Base-by-base conservation (phyloP, 2,888 invertebrate genomes). In the Zaprionus obscuricornis region DNA sequence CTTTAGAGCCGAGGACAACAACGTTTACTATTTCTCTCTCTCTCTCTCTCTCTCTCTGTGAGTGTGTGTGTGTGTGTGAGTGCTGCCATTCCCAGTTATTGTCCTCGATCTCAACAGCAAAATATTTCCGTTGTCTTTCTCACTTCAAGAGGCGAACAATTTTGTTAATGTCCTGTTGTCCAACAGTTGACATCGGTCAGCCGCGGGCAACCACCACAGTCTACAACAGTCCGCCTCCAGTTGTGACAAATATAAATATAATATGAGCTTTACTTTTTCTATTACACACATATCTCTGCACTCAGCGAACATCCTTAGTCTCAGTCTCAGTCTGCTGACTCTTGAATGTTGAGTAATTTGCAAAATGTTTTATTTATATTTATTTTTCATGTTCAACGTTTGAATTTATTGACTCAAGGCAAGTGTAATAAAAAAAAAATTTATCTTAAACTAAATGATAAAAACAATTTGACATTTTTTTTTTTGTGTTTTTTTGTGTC, bases 151-250 rank as follows among this genome's bases (percentile, higher is more conserved):
- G 45, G 31, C 49, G 37, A 50, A 78, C 47, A 82, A 78, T 82
- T 85, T 83, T 64, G 78, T 78, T 68, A 85, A 85, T 78, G 79
- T 83, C 69, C 40, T 47, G 49, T 56, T 70, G 75, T 67, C 67
- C 75, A 63, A 39, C 51, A 46, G 42, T 55, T 85, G 86, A 84
- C 79, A 84, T 70, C 69, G 86, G 74, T 63, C 66, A 64, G 69
- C 71, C 73, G 67, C 60, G 55, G 45, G 58, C 64, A 46, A 55
- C 14, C 29, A 33, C 5, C 17, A 50, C 16, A 22, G 62, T 22
- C 22, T 24, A 11, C 13, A 40, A 36, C 18, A 18, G 33, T 5
- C n/a, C 31, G 47, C 42, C 52, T 56, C 29, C 51, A 62, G 60
- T 58, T 62, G 56, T 40, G 51, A 60, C 64, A 66, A 75, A 65